Conservation (phyloP, 2,888 invertebrate species). For the Stratiomys singularior region DNA sequence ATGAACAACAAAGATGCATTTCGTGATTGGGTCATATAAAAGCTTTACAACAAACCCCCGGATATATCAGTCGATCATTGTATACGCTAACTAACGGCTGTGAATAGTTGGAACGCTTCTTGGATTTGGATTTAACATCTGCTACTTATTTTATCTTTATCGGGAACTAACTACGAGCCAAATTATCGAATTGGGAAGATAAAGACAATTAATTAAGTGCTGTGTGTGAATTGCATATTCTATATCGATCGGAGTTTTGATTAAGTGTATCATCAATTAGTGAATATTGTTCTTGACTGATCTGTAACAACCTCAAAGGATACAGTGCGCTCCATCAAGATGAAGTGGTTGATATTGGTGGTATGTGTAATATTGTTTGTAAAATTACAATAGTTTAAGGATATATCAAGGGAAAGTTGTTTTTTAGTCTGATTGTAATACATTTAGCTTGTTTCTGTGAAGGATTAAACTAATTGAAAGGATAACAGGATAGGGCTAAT, state of each 20-base stretch:
- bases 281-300: neutral
- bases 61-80: conserved; percentile 62
- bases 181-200: neutral
- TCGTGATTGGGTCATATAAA: conserved; percentile 58
- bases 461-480: too few species aligned
- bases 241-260: neutral
- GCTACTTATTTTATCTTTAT: neutral
- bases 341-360: conserved; percentile 49
- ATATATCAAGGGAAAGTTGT: too few species aligned
- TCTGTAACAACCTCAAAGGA: conserved; percentile 10
- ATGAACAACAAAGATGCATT: conserved; percentile 12
- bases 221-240: neutral
- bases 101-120: neutral
- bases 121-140: neutral
- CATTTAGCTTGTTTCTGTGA: too few species aligned
- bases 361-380: conserved; percentile 46
- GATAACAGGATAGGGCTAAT: too few species aligned
- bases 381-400: too few species aligned
- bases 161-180: too few species aligned
- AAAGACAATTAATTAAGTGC: neutral
- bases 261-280: neutral
- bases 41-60: conserved; percentile 60
- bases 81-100: conserved; percentile 53
- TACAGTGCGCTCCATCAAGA: conserved; percentile 41
- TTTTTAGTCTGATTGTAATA: too few species aligned